Conservation (phyloP, 2,888 invertebrate species). For the Cataglyphis rosenhaueri region DNA sequence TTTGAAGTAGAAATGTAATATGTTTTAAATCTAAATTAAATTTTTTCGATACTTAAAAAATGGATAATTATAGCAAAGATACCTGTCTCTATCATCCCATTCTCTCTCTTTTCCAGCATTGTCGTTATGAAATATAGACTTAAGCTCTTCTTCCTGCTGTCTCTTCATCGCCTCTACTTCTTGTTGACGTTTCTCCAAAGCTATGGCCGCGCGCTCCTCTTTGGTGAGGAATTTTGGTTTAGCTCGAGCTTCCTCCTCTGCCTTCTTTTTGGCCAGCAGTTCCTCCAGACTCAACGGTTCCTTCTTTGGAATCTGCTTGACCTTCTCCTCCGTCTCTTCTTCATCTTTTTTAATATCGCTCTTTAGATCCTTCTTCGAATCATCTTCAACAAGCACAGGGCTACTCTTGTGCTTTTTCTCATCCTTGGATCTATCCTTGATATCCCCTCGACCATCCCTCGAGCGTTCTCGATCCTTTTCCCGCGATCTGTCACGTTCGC, state of each 20-base stretch:
- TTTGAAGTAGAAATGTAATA: not conserved
- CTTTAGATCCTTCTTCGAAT: constrained; percentile 79
- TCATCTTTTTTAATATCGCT: constrained; percentile 81
- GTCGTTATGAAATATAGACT: constrained; percentile 75
- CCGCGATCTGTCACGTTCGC: constrained; percentile 76
- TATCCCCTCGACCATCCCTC: constrained; percentile 75
- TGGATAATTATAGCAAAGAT: not conserved
- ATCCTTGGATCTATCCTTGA: constrained; percentile 81
- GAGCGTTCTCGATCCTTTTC: constrained; percentile 74
- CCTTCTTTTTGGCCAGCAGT: constrained; percentile 97
- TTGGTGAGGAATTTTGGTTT: constrained; percentile 99
- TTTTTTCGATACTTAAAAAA: not conserved
- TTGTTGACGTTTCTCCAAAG: constrained; percentile 94
- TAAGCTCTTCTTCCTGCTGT: constrained; percentile 89
- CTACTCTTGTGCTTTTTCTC: constrained; percentile 83
- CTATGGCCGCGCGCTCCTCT: constrained; percentile 96
- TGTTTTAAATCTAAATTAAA: not conserved
- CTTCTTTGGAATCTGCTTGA: constrained; percentile 85
- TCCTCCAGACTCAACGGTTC: constrained; percentile 99
- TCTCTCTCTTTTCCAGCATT: constrained; percentile 84
- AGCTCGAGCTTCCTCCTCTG: constrained; percentile 96
- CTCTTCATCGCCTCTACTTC: constrained; percentile 94
- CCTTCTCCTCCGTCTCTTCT: constrained; percentile 78
- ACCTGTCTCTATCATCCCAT: constrained; percentile 85
- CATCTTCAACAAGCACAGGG: constrained; percentile 85